phyloP scores from a whole-genome alignment of 2,888 invertebrate species.

The Ceramica pisi region DNA sequence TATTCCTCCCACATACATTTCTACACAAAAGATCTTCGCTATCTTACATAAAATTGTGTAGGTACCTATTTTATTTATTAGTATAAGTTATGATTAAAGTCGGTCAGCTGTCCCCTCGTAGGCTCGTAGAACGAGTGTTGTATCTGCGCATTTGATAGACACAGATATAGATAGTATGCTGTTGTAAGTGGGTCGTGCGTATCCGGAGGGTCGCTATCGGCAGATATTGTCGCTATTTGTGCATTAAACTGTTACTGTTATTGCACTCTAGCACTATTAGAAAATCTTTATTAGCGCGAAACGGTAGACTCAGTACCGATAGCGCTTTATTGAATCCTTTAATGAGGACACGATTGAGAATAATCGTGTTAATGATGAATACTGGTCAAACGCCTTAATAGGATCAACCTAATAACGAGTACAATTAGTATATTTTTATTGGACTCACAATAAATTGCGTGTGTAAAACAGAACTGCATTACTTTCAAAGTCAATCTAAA shows the following conservation, averaged over 20 bases:
- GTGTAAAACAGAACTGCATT: slow-evolving; percentile 22
- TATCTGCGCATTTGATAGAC: slow-evolving; percentile 64
- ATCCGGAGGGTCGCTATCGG: slow-evolving; percentile 83
- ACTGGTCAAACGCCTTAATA: slow-evolving; percentile 10
- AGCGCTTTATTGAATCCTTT: slow-evolving; percentile 49
- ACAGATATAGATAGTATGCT: slow-evolving; percentile 62
- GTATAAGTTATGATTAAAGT: slow-evolving; percentile 62
- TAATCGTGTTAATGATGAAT: slow-evolving; percentile 9
- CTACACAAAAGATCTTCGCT: background rate
- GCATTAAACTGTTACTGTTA: slow-evolving; percentile 75
- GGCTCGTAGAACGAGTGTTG: slow-evolving; percentile 68
- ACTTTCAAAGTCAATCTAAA: slow-evolving; percentile 37
- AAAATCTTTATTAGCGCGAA: slow-evolving; percentile 62
- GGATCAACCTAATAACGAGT: slow-evolving; percentile 4
- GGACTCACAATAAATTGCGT: background rate
- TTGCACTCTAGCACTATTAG: slow-evolving; percentile 59
- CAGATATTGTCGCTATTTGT: slow-evolving; percentile 76
- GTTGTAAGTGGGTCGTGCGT: slow-evolving; percentile 83
- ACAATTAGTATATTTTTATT: background rate
- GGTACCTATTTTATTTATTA: slow-evolving; percentile 35
- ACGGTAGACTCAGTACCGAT: slow-evolving; percentile 41
- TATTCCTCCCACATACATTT: background rate
- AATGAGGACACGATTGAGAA: slow-evolving; percentile 28
- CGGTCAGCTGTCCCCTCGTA: slow-evolving; percentile 73
- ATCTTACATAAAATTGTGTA: slow-evolving; percentile 7